Evolutionary conservation across 2,888 invertebrate species (phyloP).

Genomic region (Trachelus stipa): DNA sequence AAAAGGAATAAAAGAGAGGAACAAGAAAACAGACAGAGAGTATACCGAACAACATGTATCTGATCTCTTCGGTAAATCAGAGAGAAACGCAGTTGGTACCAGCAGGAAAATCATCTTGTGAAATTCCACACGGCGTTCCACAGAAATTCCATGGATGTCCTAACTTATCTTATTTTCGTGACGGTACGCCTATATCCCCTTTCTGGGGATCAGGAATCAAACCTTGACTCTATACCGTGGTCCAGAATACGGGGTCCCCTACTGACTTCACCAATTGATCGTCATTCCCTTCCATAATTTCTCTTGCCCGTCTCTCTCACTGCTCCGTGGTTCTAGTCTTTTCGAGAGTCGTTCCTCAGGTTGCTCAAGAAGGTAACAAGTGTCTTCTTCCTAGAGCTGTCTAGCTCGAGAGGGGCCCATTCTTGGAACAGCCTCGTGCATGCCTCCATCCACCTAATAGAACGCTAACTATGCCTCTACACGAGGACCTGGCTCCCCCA

Average conservation of each 20-base stretch:
- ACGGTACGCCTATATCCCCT: neutral
- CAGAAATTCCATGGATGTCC: neutral
- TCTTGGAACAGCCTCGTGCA: neutral
- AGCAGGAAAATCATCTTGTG: neutral
- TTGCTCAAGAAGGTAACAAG: conserved; percentile 22
- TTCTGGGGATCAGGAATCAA: neutral
- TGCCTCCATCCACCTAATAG: conserved; percentile 18
- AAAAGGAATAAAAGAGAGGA: neutral
- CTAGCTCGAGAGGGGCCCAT: neutral
- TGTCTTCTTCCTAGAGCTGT: conserved; percentile 7
- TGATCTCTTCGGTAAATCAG: neutral
- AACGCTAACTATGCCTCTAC: conserved; percentile 22
- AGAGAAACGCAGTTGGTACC: neutral
- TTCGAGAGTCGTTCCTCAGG: conserved; percentile 15
- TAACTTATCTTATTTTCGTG: neutral
- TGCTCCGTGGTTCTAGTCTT: conserved; percentile 7
- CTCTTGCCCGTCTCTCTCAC: neutral
- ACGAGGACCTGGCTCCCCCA: conserved; percentile 14
- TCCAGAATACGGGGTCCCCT: neutral
- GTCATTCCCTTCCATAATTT: conserved; percentile 3
- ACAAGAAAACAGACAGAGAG: neutral
- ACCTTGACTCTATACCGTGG: neutral
- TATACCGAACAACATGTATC: neutral
- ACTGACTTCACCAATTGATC: neutral
- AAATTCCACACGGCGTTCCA: neutral